Evolutionary conservation across 2,888 invertebrate genomes (phyloP).

Genomic region (Napeogenes sylphis): DNA sequence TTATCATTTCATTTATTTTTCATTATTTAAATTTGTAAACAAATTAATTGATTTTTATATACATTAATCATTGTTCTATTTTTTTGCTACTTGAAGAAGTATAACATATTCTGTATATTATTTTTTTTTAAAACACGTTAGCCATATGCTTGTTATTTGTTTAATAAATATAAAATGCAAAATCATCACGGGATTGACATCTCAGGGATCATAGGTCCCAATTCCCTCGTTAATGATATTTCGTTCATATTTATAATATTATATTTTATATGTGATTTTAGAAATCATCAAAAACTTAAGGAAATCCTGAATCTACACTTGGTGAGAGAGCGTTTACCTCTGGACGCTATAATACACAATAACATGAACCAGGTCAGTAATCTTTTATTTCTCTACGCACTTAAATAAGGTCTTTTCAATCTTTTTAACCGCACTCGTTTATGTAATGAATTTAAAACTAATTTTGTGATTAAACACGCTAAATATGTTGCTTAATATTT

Average conservation of each 20-base stretch:
- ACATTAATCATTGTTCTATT: too few species aligned
- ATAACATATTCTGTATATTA: too few species aligned
- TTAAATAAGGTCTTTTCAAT: not conserved
- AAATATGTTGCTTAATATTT: not conserved
- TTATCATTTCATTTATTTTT: too few species aligned
- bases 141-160: too few species aligned
- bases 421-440: not conserved
- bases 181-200: too few species aligned
- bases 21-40: too few species aligned
- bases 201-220: too few species aligned
- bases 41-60: too few species aligned
- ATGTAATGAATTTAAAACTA: not conserved
- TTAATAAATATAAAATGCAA: too few species aligned
- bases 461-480: not conserved
- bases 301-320: conserved; percentile 90
- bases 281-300: conserved; percentile 82
- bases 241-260: not conserved
- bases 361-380: conserved; percentile 81
- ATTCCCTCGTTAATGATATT: too few species aligned
- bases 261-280: conserved; percentile 36
- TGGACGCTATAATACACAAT: conserved; percentile 85
- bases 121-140: too few species aligned
- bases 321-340: conserved; percentile 85
- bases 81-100: too few species aligned
- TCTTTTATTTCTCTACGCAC: conserved; percentile 11